Base-by-base conservation (phyloP, 2,888 invertebrate genomes). In the Agriotes lineatus region DNA sequence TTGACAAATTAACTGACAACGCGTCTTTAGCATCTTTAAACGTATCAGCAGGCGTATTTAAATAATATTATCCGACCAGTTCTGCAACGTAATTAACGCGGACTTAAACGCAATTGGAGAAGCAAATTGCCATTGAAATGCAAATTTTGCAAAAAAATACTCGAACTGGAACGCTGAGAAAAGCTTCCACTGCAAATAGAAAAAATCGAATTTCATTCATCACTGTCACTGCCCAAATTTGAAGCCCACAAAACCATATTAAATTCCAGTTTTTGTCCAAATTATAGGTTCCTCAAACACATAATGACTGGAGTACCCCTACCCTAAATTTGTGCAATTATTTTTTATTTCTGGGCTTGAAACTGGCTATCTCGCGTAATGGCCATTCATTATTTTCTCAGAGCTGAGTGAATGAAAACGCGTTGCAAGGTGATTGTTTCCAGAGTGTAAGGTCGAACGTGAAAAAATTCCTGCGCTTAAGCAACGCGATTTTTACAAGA, bases 131-230 rank as follows among this genome's bases (percentile, higher is more conserved):
- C 18, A 18, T 44, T 44, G 10, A 4, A 44, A 42, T 44, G 37
- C 5, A 37, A 37, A 37, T 37, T 37, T 37, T 12, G 14, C 6
- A 14, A 12, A 37, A n/a, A 37, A 37, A 4, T 44, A 4, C 19
- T 10, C n/a, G 1, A 44, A 44, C 4, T n/a, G n/a, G n/a, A n/a
- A n/a, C n/a, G n/a, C n/a, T n/a, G n/a, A n/a, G n/a, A n/a, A n/a
- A n/a, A n/a, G n/a, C n/a, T n/a, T n/a, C n/a, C n/a, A n/a, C n/a
- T n/a, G n/a, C n/a, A n/a, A n/a, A n/a, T n/a, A n/a, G n/a, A n/a
- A n/a, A n/a, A n/a, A n/a, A n/a, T n/a, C n/a, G n/a, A n/a, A 52
- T 42, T 63, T 56, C 54, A 44, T 56, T 56, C 63, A 45, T 63
- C 63, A 63, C 18, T 63, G 63, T 54, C 61, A 61, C 33, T 16